Evolutionary conservation across 1,140 invertebrate genomes (phyloP).

Genomic region (Diorhabda carinulata): DNA sequence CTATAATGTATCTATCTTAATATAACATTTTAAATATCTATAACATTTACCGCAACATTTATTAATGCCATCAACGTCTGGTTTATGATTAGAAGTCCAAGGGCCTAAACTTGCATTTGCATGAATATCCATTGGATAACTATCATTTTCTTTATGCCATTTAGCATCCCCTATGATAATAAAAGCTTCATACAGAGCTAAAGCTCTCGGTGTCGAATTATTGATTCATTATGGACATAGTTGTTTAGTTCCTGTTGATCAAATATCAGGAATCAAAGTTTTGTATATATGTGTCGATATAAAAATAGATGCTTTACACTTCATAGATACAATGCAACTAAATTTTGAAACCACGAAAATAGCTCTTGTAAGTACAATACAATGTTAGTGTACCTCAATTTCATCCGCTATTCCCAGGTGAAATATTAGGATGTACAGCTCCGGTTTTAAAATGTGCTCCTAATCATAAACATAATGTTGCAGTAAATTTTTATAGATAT

Average conservation of each 20-base stretch:
- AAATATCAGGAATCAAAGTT: conserved; percentile 84
- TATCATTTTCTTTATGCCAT: conserved; percentile 55
- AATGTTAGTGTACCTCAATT: conserved; percentile 86
- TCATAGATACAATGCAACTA: conserved; percentile 81
- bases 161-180: conserved; percentile 73
- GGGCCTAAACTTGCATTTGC: conserved; percentile 86
- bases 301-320: conserved; percentile 88
- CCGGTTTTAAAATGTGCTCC: conserved; percentile 72
- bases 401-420: conserved; percentile 95
- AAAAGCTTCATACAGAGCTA: conserved; percentile 92
- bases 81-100: conserved; percentile 94
- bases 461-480: conserved; percentile 59
- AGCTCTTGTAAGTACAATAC: conserved; percentile 92
- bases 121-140: conserved; percentile 99
- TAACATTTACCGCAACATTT: conserved; percentile 56
- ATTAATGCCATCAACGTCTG: conserved; percentile 50
- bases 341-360: conserved; percentile 72
- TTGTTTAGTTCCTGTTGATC: conserved; percentile 93
- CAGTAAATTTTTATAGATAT: conserved; percentile 50
- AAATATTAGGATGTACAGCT: conserved; percentile 92
- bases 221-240: conserved; percentile 98
- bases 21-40: neutral
- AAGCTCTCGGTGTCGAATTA: conserved; percentile 84
- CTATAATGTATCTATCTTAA: too few species aligned
- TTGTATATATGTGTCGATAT: conserved; percentile 96